Percentiles rank a stretch among this genome's conserved stretches.
These are phyloP conservation scores for Drosophila diplacantha DNA, from an alignment of 2,888 invertebrate species.

Conservation along the genomic window DNA sequence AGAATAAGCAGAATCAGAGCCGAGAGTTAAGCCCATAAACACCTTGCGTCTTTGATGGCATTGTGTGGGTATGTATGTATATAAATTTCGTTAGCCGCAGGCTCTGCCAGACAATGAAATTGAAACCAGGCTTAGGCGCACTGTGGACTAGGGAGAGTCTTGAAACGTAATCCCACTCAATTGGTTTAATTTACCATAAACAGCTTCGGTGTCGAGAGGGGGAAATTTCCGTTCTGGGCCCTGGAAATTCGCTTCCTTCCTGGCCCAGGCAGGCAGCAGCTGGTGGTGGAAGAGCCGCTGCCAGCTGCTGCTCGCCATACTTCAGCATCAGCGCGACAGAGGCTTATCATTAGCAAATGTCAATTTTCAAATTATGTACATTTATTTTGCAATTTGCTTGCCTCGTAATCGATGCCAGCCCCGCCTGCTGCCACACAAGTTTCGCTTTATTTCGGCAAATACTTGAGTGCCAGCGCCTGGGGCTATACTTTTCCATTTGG, in stretches of 20 bases:
- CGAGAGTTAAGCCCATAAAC: conserved; percentile 54
- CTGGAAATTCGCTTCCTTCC: conserved; percentile 51
- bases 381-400: conserved; percentile 46
- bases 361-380: conserved; percentile 62
- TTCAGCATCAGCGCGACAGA: conserved; percentile 26
- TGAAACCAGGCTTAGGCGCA: conserved; percentile 36
- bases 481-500: conserved; percentile 16
- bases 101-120: conserved; percentile 57
- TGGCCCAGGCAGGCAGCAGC: conserved; percentile 30
- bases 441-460: conserved; percentile 22
- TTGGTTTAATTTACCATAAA: conserved; percentile 73
- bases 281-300: conserved; percentile 5
- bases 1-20: conserved; percentile 19
- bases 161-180: conserved; percentile 60
- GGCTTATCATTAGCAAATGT: conserved; percentile 65
- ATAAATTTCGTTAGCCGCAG: conserved; percentile 53
- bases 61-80: conserved; percentile 29
- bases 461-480: conserved; percentile 6
- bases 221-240: conserved; percentile 42
- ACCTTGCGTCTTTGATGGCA: conserved; percentile 60
- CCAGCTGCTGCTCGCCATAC: conserved; percentile 53
- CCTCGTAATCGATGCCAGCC: conserved; percentile 42
- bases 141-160: conserved; percentile 9
- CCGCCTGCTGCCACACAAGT: conserved; percentile 16
- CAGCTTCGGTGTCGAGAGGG: conserved; percentile 52